These are phyloP conservation scores for Caenorhabditis drosophilae DNA, from an alignment of 2,888 invertebrate genomes.

Conservation along the genomic window DNA sequence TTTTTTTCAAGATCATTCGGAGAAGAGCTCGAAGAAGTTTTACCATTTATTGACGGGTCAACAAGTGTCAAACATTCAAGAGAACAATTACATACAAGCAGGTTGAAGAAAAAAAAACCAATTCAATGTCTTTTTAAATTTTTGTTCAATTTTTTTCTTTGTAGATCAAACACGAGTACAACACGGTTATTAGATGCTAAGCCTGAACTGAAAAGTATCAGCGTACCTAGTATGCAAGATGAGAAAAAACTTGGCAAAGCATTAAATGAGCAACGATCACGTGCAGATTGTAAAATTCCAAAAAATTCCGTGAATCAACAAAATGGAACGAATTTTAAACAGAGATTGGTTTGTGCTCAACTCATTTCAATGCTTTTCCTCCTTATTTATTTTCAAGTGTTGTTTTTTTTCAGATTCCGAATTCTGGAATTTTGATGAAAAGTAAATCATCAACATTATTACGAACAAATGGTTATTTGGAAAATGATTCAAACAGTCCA, in stretches of 20 bases:
- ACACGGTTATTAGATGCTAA: conserved; percentile 28
- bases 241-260: conserved; percentile 21
- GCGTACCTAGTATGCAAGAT: conserved; percentile 37
- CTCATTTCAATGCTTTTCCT: too few species aligned
- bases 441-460: conserved; percentile 38
- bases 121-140: too few species aligned
- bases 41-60: conserved; percentile 65
- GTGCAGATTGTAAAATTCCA: too few species aligned
- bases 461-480: conserved; percentile 35
- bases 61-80: conserved; percentile 40
- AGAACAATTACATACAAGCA: conserved; percentile 37
- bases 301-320: too few species aligned
- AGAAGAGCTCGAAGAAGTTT: conserved; percentile 59
- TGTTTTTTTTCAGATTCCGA: conserved; percentile 15
- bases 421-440: conserved; percentile 29
- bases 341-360: conserved; percentile 22
- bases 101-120: conserved; percentile 8
- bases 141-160: conserved; percentile 1
- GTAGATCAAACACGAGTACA: conserved; percentile 32
- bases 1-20: conserved; percentile 59
- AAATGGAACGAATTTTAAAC: too few species aligned
- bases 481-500: conserved; percentile 19
- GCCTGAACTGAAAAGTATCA: conserved; percentile 36
- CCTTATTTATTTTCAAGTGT: too few species aligned
- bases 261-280: too few species aligned